These are phyloP conservation scores for Phengaris alcon DNA, from an alignment of 2,888 invertebrate genomes.

Conservation along the genomic window DNA sequence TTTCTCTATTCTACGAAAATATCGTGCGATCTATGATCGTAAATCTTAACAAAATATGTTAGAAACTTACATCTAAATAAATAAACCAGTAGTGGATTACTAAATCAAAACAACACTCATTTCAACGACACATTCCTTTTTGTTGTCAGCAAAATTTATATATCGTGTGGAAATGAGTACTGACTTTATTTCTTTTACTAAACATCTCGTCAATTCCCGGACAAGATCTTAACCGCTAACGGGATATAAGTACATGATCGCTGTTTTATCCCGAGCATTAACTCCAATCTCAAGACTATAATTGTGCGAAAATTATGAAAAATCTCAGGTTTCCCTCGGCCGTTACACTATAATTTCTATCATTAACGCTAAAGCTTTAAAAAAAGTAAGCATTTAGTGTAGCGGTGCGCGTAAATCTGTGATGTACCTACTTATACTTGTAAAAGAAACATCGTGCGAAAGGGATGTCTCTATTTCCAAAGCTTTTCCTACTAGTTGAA, in stretches of 20 bases:
- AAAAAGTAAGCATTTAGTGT: neutral
- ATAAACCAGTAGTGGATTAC: neutral
- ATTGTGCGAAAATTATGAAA: conserved; percentile 19
- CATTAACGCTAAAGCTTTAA: neutral
- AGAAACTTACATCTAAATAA: conserved; percentile 5
- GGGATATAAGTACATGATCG: neutral
- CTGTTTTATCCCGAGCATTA: neutral
- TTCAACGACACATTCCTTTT: conserved; percentile 3
- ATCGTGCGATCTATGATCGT: neutral
- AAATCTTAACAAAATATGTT: conserved; percentile 16
- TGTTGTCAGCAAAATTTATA: conserved; percentile 7
- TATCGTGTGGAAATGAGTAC: neutral
- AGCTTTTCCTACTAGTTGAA: no score
- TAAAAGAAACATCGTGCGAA: no score
- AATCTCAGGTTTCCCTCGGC: neutral
- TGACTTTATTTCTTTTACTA: conserved; percentile 1
- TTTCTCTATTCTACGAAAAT: neutral
- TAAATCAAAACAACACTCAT: conserved; percentile 11
- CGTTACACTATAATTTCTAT: neutral
- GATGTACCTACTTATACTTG: no score
- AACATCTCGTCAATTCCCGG: neutral
- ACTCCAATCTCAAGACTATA: neutral
- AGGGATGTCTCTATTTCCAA: no score
- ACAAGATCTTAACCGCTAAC: neutral
- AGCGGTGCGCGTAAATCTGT: neutral